Evolutionary conservation across 1,140 invertebrate species (phyloP), one percentile per base, ranked within the genome.

Genomic region (Drosophila sulfurigaster): DNA sequence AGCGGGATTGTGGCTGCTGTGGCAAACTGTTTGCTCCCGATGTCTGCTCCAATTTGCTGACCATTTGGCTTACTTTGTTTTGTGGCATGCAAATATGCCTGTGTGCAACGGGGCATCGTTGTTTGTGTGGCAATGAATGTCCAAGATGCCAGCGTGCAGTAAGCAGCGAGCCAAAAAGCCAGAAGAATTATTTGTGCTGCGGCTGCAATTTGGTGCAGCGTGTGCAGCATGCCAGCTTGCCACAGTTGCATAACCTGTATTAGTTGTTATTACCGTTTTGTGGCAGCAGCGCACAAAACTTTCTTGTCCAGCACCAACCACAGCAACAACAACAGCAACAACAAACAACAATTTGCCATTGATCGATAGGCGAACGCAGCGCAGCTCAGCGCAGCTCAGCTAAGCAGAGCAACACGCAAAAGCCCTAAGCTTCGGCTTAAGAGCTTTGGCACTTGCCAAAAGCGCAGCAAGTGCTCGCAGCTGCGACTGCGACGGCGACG

Each of bases 241-340:
- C 74, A 66, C 82, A 85, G 82, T 86, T 87, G 82, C 82, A 87
- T 88, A 87, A 87, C 82, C 82, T 87, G 82, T 88, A 87, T 87
- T 87, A 87, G 82, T 88, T 87, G 82, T 87, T 88, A 82, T 88
- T 87, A 87, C 82, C 82, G 82, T 87, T 87, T 87, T 82, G 70
- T 66, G 64, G 64, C 63, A 81, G 81, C 66, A 52, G 58, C 49
- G 16, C 28, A 30, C 56, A 68, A 46, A 75, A 75, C 57, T 71
- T 71, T 71, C 58, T 60, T 76, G 49, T 54, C 59, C 66, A 70
- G 41, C 43, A 49, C 7, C 51, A 66, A 13, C 54, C 20, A 16
- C 1, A 16, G 16, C 16, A 16, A 16, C 16, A 16, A 1, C 16
- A 1, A 25, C 0, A 25, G 20, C 20, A 25, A 25, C 20, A 25